phyloP scores from a whole-genome alignment of 2,888 invertebrate species.

The Ligdia adustata region DNA sequence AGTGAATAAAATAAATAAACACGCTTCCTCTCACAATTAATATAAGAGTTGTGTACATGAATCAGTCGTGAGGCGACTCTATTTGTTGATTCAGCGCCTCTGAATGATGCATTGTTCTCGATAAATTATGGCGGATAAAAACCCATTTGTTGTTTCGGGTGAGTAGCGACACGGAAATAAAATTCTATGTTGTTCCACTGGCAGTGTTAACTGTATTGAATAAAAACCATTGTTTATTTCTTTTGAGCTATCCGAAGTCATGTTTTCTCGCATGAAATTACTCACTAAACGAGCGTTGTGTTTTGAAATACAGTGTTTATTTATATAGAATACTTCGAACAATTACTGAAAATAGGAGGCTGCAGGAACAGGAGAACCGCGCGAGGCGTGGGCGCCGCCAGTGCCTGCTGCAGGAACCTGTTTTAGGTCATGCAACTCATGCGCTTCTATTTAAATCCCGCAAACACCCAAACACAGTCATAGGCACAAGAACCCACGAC shows the following conservation, averaged over 20 bases:
- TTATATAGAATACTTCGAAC: too few relatives aligned
- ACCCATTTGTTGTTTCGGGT: conserved; percentile 41
- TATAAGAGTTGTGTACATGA: conserved; percentile 40
- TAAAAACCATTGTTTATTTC: conserved; percentile 8
- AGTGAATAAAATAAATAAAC: conserved; percentile 28
- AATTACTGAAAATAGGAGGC: too few relatives aligned
- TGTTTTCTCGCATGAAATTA: not conserved
- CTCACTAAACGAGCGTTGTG: too few relatives aligned
- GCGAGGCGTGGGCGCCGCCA: conserved; percentile 59
- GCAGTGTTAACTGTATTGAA: conserved; percentile 2
- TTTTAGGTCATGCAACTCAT: conserved; percentile 78
- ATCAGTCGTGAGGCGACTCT: conserved; percentile 51
- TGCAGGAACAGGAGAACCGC: conserved; percentile 63
- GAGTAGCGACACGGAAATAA: conserved; percentile 32
- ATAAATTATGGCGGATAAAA: conserved; percentile 47
- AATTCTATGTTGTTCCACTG: conserved; percentile 31
- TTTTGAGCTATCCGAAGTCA: not conserved
- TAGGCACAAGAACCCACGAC: conserved; percentile 44
- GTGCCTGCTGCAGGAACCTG: conserved; percentile 71
- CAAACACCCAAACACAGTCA: conserved; percentile 53
- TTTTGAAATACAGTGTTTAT: too few relatives aligned
- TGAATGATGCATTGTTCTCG: conserved; percentile 59
- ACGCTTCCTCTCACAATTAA: conserved; percentile 31
- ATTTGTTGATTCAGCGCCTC: conserved; percentile 50
- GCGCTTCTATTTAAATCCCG: conserved; percentile 73